A percentile compares a stretch with the other conserved stretches of the same genome.
These are phyloP conservation scores for Lochmaea capreae DNA, from an alignment of 2,888 invertebrate genomes.

Conservation along the genomic window DNA sequence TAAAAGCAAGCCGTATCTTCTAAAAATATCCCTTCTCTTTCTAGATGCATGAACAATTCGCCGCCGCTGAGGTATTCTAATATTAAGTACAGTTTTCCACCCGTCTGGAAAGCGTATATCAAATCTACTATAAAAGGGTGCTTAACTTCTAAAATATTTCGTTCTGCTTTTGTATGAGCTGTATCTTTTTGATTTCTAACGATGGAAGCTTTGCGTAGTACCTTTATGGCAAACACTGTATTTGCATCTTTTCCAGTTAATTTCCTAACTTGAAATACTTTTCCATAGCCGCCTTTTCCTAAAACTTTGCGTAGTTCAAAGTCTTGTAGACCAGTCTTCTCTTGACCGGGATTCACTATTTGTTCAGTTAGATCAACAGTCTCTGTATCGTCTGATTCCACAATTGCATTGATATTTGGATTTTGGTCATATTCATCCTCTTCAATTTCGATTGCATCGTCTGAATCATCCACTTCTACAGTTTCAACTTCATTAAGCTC, in stretches of 20 bases:
- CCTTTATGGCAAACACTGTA: slow-evolving; percentile 99
- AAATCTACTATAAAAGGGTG: slow-evolving; percentile 99
- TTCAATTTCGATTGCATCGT: slow-evolving; percentile 88
- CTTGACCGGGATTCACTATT: slow-evolving; percentile 87
- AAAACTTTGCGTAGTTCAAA: slow-evolving; percentile 96
- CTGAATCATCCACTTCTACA: slow-evolving; percentile 75
- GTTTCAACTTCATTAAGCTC: slow-evolving; percentile 82
- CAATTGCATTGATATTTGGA: slow-evolving; percentile 79
- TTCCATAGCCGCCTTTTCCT: slow-evolving; percentile 99
- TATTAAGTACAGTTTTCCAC: slow-evolving; percentile 98
- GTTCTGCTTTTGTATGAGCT: slow-evolving; percentile 99
- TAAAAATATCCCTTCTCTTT: slow-evolving; percentile 97
- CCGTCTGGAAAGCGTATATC: slow-evolving; percentile 99
- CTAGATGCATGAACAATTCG: slow-evolving; percentile 98
- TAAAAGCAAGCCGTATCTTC: slow-evolving; percentile 99
- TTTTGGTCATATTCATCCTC: slow-evolving; percentile 86
- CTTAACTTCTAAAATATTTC: slow-evolving; percentile 97
- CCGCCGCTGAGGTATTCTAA: slow-evolving; percentile 99
- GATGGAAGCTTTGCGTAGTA: slow-evolving; percentile 96
- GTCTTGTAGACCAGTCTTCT: slow-evolving; percentile 94
- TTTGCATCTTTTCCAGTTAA: slow-evolving; percentile 90
- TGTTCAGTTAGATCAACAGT: slow-evolving; percentile 77
- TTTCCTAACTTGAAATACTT: slow-evolving; percentile 96
- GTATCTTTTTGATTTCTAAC: slow-evolving; percentile 99
- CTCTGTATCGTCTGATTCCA: slow-evolving; percentile 77